phyloP scores from a whole-genome alignment of 2,888 invertebrate species.

The Hirtodrosophila histrioides region DNA sequence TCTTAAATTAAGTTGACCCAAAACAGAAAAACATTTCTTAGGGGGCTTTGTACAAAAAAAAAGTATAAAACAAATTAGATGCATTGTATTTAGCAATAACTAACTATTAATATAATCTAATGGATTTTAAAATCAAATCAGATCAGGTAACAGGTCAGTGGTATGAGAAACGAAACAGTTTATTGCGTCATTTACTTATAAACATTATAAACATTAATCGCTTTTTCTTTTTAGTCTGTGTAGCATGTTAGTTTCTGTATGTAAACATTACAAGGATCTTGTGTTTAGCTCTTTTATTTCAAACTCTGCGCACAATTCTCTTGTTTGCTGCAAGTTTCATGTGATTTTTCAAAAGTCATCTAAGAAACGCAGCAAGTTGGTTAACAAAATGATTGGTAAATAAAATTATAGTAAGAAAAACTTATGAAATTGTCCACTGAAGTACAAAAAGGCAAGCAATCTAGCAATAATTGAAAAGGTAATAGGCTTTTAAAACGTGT shows the following conservation, averaged over 20 bases:
- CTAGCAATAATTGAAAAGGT: conserved; percentile 59
- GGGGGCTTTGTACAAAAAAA: conserved; percentile 40
- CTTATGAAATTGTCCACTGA: no score
- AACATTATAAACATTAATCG: conserved; percentile 4
- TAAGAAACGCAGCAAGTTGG: no score
- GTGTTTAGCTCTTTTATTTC: not conserved
- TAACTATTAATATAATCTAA: conserved; percentile 29
- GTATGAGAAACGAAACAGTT: conserved; percentile 8
- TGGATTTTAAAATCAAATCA: conserved; percentile 48
- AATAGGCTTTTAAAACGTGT: conserved; percentile 47
- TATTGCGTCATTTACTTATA: conserved; percentile 1
- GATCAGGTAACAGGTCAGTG: conserved; percentile 48
- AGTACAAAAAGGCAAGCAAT: conserved; percentile 72
- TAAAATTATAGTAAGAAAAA: no score
- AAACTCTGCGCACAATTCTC: conserved; percentile 37
- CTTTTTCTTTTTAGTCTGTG: not conserved
- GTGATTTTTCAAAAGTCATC: not conserved
- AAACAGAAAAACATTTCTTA: conserved; percentile 1
- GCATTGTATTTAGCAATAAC: conserved; percentile 48
- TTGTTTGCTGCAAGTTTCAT: conserved; percentile 4
- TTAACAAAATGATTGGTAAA: no score
- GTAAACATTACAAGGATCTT: not conserved
- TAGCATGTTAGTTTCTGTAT: conserved; percentile 22
- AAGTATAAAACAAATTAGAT: conserved; percentile 30
- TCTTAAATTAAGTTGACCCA: conserved; percentile 28